phyloP scores from a whole-genome alignment of 2,888 invertebrate genomes.

The Idaea aversata region DNA sequence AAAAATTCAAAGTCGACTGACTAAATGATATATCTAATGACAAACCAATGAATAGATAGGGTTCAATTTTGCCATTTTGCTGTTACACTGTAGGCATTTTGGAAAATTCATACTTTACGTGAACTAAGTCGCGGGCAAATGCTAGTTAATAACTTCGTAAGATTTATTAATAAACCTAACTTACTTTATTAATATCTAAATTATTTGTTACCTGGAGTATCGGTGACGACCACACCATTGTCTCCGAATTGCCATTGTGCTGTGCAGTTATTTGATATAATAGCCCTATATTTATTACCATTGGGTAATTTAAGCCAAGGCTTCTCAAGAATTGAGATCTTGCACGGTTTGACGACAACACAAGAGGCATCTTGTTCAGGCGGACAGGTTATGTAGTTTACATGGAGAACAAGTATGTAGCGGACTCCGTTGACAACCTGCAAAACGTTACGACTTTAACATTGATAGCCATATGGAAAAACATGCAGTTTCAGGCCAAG shows the following conservation, averaged over 20 bases:
- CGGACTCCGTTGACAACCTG: slow-evolving; percentile 82
- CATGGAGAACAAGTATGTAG: slow-evolving; percentile 75
- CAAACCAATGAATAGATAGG: too few species aligned
- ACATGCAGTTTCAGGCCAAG: too few species aligned
- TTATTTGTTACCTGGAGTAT: slow-evolving; percentile 9
- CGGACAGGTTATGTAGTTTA: slow-evolving; percentile 73
- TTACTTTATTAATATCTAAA: not conserved
- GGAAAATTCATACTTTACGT: too few species aligned
- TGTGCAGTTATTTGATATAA: slow-evolving; percentile 84
- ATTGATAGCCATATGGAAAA: not conserved
- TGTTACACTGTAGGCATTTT: too few species aligned
- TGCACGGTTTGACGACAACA: slow-evolving; percentile 71
- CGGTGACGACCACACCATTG: slow-evolving; percentile 51
- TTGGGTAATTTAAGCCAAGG: slow-evolving; percentile 81
- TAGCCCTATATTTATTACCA: slow-evolving; percentile 81
- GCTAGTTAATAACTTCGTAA: too few species aligned
- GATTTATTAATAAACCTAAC: too few species aligned
- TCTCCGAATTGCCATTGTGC: slow-evolving; percentile 74
- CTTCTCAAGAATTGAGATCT: slow-evolving; percentile 82
- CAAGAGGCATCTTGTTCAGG: slow-evolving; percentile 45
- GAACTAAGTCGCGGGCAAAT: too few species aligned
- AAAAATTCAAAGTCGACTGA: too few species aligned
- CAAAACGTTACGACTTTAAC: slow-evolving; percentile 26
- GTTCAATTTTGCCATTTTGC: too few species aligned
- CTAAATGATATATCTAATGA: too few species aligned